A percentile compares a stretch with the other conserved stretches of the same genome.
Conservation (phyloP, 2,797 vertebrate species). For the Capromys pilorides region DNA sequence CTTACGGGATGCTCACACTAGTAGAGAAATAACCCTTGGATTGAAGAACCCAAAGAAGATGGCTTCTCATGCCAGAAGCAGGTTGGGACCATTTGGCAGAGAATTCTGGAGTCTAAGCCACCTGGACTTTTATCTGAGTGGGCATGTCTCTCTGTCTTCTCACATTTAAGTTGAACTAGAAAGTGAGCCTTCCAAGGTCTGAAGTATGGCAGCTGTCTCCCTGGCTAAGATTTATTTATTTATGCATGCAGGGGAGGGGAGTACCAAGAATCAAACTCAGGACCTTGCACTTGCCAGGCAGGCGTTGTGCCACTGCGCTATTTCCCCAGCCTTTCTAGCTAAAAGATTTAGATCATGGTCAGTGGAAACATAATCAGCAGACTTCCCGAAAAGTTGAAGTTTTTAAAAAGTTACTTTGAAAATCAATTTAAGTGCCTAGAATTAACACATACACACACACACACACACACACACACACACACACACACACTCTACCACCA, state of each 20-base stretch:
- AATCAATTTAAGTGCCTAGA: conserved; percentile 31
- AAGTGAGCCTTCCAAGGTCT: neutral
- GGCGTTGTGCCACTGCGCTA: too few species aligned
- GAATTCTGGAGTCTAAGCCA: neutral
- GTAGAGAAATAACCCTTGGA: neutral
- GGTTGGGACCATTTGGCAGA: neutral
- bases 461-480: neutral
- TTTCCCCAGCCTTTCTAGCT: neutral
- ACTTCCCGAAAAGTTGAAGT: neutral
- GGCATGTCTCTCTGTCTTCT: neutral
- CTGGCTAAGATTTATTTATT: neutral
- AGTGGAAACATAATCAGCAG: neutral
- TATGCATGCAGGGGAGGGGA: too few species aligned
- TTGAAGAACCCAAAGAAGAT: neutral
- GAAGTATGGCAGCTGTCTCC: neutral
- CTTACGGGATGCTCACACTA: too few species aligned
- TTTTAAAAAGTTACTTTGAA: conserved; percentile 49
- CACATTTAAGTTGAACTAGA: neutral
- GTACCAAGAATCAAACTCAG: too few species aligned
- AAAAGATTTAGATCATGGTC: neutral
- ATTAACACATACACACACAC: neutral
- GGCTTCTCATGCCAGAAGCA: neutral
- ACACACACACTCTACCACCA: neutral
- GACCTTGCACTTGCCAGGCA: too few species aligned
- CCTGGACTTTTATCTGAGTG: neutral